Percentiles rank a stretch among this genome's conserved stretches.
Evolutionary conservation across 2,797 vertebrate species (phyloP).

Genomic region (Catamblyrhynchus diadema): DNA sequence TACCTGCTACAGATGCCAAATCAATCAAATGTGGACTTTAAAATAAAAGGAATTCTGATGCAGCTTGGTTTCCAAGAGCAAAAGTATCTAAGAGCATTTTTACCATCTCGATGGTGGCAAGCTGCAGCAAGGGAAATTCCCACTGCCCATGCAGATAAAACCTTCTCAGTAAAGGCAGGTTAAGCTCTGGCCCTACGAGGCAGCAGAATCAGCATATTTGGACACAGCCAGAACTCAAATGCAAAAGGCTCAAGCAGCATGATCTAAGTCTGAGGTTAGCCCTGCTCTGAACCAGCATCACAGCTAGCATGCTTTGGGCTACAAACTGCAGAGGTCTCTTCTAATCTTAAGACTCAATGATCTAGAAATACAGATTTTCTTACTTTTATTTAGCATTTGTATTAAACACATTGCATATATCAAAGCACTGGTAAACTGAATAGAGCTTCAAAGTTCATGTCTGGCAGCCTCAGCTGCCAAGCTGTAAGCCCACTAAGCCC

Average conservation of each 20-base stretch:
- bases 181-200: not conserved
- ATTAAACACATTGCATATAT: not conserved
- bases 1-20: not conserved
- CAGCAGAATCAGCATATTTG: accelerated
- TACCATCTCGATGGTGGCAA: not conserved
- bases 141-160: not conserved
- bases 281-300: not conserved
- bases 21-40: not conserved
- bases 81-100: not conserved
- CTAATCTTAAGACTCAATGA: not conserved
- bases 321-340: not conserved
- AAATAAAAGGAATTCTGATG: not conserved
- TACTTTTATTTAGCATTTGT: not conserved
- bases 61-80: not conserved
- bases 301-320: not conserved
- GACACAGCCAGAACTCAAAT: not conserved
- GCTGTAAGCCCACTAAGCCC: not conserved
- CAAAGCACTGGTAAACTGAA: not conserved
- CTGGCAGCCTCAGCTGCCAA: not conserved
- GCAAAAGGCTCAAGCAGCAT: not conserved
- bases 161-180: not conserved
- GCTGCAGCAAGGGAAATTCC: not conserved
- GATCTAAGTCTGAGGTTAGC: not conserved
- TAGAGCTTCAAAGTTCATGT: not conserved
- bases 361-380: not conserved